Conservation (phyloP, 2,888 invertebrate species). For the Aspidiotus destructor region DNA sequence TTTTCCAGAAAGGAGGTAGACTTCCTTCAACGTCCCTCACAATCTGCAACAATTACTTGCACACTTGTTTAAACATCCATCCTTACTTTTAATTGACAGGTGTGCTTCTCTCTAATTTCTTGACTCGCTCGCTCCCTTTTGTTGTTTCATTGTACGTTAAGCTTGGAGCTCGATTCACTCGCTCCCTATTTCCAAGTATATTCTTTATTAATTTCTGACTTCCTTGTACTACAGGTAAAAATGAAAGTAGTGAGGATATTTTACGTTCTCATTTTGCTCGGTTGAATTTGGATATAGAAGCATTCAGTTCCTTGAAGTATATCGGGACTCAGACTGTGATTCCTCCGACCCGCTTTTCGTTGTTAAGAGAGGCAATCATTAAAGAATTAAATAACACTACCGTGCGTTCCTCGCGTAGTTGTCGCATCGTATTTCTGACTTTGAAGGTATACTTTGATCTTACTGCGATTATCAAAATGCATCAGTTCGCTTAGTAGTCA, state of each 20-base stretch:
- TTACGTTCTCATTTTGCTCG: conserved; percentile 53
- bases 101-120: not conserved
- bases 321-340: conserved; percentile 52
- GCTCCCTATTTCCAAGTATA: not conserved
- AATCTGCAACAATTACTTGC: too few relatives aligned
- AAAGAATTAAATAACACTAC: conserved; percentile 57
- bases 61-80: too few relatives aligned
- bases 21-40: too few relatives aligned
- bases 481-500: too few relatives aligned
- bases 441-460: conserved; percentile 47
- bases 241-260: conserved; percentile 54
- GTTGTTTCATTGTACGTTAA: not conserved
- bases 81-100: not conserved
- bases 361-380: conserved; percentile 50
- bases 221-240: conserved; percentile 43
- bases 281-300: conserved; percentile 54
- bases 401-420: conserved; percentile 59
- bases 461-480: too few relatives aligned
- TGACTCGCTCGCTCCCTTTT: not conserved
- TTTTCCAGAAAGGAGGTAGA: too few relatives aligned
- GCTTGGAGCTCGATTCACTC: not conserved
- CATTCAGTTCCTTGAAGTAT: conserved; percentile 62
- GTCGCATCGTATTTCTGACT: conserved; percentile 56
- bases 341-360: conserved; percentile 51
- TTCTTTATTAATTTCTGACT: conserved; percentile 34